Conservation (phyloP, 2,888 invertebrate genomes). For the Bursaphelenchus okinawaensis region DNA sequence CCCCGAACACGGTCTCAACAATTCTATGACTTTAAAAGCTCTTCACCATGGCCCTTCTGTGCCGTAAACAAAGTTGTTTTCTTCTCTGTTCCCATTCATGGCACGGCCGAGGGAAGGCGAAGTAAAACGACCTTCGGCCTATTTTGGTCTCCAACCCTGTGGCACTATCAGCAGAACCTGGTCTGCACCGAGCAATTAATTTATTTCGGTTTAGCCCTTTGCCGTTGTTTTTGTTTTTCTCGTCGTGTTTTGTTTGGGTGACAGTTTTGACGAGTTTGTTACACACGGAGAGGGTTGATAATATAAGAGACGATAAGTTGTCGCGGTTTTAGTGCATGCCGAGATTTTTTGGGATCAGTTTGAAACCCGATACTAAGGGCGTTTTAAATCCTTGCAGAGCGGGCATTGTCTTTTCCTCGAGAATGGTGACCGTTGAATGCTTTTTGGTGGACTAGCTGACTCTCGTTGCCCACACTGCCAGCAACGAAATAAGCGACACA, state of each 20-base stretch:
- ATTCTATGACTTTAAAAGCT: neutral
- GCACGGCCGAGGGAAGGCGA: neutral
- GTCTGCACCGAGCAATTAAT: neutral
- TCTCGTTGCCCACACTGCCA: neutral
- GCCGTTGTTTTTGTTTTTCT: neutral
- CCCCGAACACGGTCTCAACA: neutral
- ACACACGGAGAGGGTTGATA: no score
- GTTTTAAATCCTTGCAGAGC: no score
- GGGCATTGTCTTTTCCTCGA: no score
- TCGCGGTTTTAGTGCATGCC: neutral
- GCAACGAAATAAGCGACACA: neutral
- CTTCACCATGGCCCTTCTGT: neutral
- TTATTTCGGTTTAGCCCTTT: neutral
- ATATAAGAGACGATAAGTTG: no score
- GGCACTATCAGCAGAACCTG: neutral
- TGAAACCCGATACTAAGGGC: neutral
- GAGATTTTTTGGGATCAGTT: neutral
- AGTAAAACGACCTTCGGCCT: neutral
- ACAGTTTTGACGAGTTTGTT: neutral
- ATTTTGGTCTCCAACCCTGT: neutral
- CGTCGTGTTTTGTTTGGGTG: neutral
- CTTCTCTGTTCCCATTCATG: neutral
- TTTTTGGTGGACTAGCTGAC: neutral
- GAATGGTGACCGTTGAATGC: neutral
- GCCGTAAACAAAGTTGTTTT: neutral